phyloP scores from a whole-genome alignment of 2,797 vertebrate genomes.

The Oryzias sinensis region DNA sequence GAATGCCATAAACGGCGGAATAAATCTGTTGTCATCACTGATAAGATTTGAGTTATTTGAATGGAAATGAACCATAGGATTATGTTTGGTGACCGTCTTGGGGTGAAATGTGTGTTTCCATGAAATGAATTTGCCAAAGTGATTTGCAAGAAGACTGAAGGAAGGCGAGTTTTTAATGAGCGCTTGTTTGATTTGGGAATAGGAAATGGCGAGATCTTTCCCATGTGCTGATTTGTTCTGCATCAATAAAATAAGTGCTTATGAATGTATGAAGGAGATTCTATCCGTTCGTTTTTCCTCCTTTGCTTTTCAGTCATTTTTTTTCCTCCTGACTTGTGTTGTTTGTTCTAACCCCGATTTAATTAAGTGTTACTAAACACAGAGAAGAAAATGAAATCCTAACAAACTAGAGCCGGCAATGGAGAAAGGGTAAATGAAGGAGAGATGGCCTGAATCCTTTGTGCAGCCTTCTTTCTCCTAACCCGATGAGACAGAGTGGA shows the following conservation, averaged over 20 bases:
- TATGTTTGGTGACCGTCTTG: conserved; percentile 63
- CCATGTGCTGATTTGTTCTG: conserved; percentile 54
- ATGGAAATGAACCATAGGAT: conserved; percentile 78
- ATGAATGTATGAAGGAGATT: conserved; percentile 28
- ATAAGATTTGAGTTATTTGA: conserved; percentile 75
- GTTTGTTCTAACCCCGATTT: conserved; percentile 27
- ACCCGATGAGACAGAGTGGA: conserved; percentile 32
- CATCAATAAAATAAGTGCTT: conserved; percentile 54
- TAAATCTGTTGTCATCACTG: conserved; percentile 54
- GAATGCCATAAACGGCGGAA: conserved; percentile 35
- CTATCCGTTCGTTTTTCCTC: neutral
- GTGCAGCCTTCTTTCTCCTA: conserved; percentile 23
- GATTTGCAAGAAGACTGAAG: conserved; percentile 53
- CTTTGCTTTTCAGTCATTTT: conserved; percentile 1
- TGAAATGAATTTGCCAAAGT: conserved; percentile 68
- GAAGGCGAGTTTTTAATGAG: conserved; percentile 62
- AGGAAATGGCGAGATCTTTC: conserved; percentile 64
- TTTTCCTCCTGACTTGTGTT: conserved; percentile 7
- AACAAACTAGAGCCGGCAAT: conserved; percentile 16
- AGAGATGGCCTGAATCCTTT: conserved; percentile 54
- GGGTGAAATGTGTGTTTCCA: conserved; percentile 61
- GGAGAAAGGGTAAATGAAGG: conserved; percentile 59
- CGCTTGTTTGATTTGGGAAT: conserved; percentile 80
- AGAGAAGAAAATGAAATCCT: conserved; percentile 23
- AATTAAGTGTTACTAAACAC: conserved; percentile 33